Evolutionary conservation across 2,113 vertebrate genomes (phyloP), one percentile per base, ranked within the genome.

Genomic region (Trematocara variabile): DNA sequence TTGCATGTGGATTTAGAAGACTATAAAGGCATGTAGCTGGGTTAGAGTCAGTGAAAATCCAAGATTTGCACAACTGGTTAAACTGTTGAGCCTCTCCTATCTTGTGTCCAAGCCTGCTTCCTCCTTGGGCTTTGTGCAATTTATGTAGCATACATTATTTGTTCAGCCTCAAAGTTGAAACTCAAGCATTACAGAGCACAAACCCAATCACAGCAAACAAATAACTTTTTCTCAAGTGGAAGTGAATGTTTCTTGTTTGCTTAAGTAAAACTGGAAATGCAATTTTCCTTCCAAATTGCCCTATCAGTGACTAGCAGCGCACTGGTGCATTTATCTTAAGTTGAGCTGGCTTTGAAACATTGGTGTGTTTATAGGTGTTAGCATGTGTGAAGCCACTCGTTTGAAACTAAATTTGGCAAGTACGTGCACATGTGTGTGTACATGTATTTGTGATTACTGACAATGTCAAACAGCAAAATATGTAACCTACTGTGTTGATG

Each of bases 171-270:
- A 87, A 53, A 93, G 83, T 86, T 81, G 22, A 84, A 93, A 85
- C 81, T 80, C 82, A 60, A 83, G 92, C 93, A 94, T 89, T 93
- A 89, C 91, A 58, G 84, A 95, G 90, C 93, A 93, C 90, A 94
- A 95, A 93, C 91, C 91, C 90, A 93, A 94, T 95, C 95, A 93
- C 88, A 78, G 88, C 81, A 91, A 92, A 94, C 86, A 89, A 92
- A 92, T 89, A 92, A 70, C 34, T 79, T 79, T 88, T 88, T 89
- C 55, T 91, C 79, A 60, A 83, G 77, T 86, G 68, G 85, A 88
- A 88, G 84, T 65, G 30, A 88, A 79, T 83, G 65, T 16, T 80
- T 85, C 86, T 83, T 33, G 75, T 89, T 86, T 84, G 82, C 55
- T 82, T 56, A 39, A 85, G 75, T 81, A 79, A 86, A 83, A 82